Percentiles rank a stretch among this genome's conserved stretches.
Conservation (phyloP, 2,113 vertebrate species). For the Pseudopipra pipra region DNA sequence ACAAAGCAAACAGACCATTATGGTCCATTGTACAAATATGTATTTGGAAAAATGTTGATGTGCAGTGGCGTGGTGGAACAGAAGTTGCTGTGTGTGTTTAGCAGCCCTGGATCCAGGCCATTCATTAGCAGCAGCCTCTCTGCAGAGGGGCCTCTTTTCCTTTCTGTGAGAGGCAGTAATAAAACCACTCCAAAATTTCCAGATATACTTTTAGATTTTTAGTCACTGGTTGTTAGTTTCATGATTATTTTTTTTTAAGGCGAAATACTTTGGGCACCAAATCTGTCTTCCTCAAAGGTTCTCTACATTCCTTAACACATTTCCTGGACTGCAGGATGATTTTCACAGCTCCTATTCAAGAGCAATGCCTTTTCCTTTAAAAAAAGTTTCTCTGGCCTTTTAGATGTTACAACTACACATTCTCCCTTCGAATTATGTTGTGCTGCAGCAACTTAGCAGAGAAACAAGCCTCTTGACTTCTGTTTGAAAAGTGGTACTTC, state of each 20-base stretch:
- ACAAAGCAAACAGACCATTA: not conserved
- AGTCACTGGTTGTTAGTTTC: not conserved
- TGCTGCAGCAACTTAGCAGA: not conserved
- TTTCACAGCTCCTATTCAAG: not conserved
- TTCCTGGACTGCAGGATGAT: not conserved
- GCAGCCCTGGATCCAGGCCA: not conserved
- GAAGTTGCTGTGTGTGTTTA: not conserved
- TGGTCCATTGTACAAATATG: not conserved
- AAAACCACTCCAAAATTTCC: not conserved
- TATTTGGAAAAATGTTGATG: not conserved
- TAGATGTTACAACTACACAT: not conserved
- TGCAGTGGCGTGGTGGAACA: not conserved
- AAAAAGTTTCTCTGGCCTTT: not conserved
- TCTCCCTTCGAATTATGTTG: fast-evolving
- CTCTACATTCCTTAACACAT: not conserved
- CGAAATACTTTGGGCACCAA: not conserved
- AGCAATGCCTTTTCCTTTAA: not conserved
- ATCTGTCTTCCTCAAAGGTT: not conserved
- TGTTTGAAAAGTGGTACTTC: not conserved
- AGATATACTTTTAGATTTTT: not conserved
- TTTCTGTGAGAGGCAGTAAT: not conserved
- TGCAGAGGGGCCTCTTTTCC: not conserved
- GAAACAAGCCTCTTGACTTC: not conserved
- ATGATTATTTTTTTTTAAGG: not conserved
- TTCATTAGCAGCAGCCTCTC: not conserved